Conservation (phyloP, 2,888 invertebrate species). For the Aporophyla nigra region DNA sequence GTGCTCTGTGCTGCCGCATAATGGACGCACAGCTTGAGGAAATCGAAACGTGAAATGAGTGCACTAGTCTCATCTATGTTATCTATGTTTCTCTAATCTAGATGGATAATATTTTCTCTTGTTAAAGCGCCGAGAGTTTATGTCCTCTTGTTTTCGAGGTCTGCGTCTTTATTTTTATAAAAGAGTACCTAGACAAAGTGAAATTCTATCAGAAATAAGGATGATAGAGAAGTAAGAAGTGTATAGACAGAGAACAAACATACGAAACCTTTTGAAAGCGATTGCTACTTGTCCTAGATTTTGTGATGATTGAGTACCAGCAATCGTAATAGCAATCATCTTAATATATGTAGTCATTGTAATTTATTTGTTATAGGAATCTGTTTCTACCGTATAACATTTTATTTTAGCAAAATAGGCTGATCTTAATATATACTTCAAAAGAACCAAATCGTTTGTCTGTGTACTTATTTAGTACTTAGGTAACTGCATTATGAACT, state of each 20-base stretch:
- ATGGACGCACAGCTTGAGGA: slow-evolving; percentile 52
- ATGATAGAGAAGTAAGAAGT: neutral
- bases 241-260: neutral
- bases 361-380: neutral
- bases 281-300: neutral
- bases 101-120: neutral
- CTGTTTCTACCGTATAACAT: neutral
- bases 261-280: neutral
- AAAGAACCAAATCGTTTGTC: neutral
- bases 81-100: slow-evolving; percentile 24
- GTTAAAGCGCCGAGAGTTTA: neutral
- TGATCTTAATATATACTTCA: neutral
- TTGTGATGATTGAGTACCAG: neutral
- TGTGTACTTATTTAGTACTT: neutral
- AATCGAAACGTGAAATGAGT: slow-evolving; percentile 56
- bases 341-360: neutral
- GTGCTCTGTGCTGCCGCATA: slow-evolving; percentile 47
- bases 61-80: slow-evolving; percentile 21
- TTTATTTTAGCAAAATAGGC: neutral
- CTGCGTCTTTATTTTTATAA: neutral
- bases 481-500: too few species aligned
- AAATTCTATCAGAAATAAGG: neutral
- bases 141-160: neutral
- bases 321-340: too few species aligned
- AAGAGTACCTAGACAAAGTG: neutral